Evolutionary conservation across 64 coral and sea anemone genomes (phyloP).

Genomic region (Montipora cactus): DNA sequence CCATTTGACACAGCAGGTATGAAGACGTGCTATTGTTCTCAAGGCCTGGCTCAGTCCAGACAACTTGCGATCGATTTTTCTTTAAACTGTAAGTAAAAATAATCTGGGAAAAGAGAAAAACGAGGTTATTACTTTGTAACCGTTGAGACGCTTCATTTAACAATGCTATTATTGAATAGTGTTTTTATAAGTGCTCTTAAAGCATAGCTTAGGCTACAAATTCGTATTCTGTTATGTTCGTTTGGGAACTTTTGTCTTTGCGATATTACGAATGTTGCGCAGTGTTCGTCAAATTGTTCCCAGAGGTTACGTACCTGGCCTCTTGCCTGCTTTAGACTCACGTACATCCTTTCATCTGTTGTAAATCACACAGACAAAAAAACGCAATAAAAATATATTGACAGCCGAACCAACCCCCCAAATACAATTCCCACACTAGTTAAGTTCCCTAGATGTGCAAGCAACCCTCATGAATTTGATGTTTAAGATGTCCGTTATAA

Average conservation of each 20-base stretch:
- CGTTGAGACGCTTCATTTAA: neutral
- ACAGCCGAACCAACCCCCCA: too few species aligned
- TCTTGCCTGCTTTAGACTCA: constrained; percentile 24
- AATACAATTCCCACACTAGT: too few species aligned
- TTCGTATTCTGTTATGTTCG: too few species aligned
- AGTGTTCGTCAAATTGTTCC: neutral
- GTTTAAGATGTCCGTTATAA: too few species aligned
- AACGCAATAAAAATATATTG: neutral
- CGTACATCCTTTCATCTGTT: neutral
- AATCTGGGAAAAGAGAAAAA: constrained; percentile 2
- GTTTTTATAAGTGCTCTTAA: too few species aligned
- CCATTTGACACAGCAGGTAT: constrained; percentile 72
- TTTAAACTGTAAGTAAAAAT: constrained; percentile 34
- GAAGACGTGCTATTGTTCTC: constrained; percentile 44
- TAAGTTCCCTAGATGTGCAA: too few species aligned
- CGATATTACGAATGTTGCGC: too few species aligned
- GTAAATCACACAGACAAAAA: neutral
- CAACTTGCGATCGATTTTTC: neutral
- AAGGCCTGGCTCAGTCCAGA: constrained; percentile 60
- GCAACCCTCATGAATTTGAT: too few species aligned
- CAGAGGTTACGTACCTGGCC: neutral
- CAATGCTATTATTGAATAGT: too few species aligned
- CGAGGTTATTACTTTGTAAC: neutral
- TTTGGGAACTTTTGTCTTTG: too few species aligned
- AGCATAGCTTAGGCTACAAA: too few species aligned